Conservation (phyloP, 64 coral and sea anemone genomes). For the Cladopsammia gracilis region DNA sequence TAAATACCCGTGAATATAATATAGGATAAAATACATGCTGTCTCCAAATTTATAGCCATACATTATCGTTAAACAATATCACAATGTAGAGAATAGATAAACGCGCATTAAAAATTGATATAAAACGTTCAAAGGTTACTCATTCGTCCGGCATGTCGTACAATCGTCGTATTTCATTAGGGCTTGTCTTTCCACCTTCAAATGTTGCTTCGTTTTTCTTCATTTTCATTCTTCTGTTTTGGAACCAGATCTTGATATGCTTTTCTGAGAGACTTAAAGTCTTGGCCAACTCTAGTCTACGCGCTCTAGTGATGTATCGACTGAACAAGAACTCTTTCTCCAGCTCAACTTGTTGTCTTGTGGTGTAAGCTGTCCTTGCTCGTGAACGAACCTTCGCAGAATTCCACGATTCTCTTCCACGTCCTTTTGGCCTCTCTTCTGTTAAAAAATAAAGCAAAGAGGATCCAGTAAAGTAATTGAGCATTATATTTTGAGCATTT, state of each 20-base stretch:
- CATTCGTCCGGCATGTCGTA: slow-evolving; percentile 69
- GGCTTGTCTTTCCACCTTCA: slow-evolving; percentile 67
- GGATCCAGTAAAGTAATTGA: background rate
- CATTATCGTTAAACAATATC: background rate
- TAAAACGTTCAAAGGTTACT: background rate
- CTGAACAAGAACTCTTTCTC: slow-evolving; percentile 92
- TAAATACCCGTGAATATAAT: background rate
- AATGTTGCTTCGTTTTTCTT: slow-evolving; percentile 84
- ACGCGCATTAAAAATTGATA: background rate
- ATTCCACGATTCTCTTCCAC: slow-evolving; percentile 73
- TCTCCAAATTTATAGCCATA: background rate
- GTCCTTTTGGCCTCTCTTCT: slow-evolving; percentile 34
- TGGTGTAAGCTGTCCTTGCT: slow-evolving; percentile 87
- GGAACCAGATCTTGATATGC: slow-evolving; percentile 95
- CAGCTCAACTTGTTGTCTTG: slow-evolving; percentile 85
- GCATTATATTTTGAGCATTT: too few species aligned
- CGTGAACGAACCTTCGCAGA: slow-evolving; percentile 87
- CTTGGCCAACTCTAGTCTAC: slow-evolving; percentile 83
- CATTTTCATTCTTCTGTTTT: slow-evolving; percentile 96
- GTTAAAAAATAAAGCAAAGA: background rate
- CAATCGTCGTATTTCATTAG: slow-evolving; percentile 81
- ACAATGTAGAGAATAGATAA: background rate
- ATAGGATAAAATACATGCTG: background rate
- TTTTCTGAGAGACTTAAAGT: slow-evolving; percentile 89
- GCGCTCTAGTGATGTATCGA: slow-evolving; percentile 81